Evolutionary conservation across 2,113 vertebrate species (phyloP).

Genomic region (Epinephelus moara): DNA sequence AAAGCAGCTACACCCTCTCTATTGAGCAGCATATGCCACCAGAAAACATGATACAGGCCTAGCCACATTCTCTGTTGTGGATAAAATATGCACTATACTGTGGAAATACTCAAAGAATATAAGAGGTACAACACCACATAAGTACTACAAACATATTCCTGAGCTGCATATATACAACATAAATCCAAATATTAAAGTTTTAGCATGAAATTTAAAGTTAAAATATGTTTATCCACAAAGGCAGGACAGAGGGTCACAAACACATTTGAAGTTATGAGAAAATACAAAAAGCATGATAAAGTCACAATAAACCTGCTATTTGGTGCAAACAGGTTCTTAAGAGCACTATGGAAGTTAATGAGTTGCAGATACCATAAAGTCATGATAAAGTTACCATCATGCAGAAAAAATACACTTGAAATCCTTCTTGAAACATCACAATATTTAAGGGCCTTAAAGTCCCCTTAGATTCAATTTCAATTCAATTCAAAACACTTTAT

Average conservation of each 20-base stretch:
- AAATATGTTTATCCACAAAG: background rate
- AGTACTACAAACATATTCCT: background rate
- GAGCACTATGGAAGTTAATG: background rate
- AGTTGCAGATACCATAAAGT: too few relatives aligned
- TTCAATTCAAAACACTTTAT: too few relatives aligned
- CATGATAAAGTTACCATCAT: too few relatives aligned
- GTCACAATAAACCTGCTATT: background rate
- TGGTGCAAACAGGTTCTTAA: background rate
- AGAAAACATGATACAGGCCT: too few relatives aligned
- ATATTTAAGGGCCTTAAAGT: too few relatives aligned
- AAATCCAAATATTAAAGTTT: background rate
- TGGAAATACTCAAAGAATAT: background rate
- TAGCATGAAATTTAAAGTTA: background rate
- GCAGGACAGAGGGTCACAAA: background rate
- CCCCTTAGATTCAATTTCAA: too few relatives aligned
- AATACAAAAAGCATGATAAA: background rate
- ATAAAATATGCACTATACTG: background rate
- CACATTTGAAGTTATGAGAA: background rate
- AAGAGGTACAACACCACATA: background rate
- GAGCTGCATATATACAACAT: background rate
- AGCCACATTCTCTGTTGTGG: background rate
- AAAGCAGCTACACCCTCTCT: background rate
- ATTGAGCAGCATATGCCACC: too few relatives aligned
- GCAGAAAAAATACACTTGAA: too few relatives aligned
- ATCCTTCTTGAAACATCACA: too few relatives aligned